Base-by-base conservation (phyloP, 2,888 invertebrate species). In the Aspidiotus destructor region DNA sequence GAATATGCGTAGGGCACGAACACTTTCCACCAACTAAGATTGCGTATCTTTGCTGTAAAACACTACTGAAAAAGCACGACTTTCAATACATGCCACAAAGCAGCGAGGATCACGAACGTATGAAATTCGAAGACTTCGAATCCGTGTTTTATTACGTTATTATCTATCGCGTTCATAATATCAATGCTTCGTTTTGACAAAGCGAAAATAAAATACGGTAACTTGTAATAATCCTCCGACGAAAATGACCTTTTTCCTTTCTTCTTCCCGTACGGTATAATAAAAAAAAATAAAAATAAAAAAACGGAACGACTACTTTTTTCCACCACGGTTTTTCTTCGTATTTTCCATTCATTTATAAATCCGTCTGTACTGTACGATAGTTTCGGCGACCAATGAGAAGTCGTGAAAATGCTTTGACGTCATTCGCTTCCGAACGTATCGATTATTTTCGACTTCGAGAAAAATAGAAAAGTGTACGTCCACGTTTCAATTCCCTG, bases 321-420 rank as follows among this genome's bases (percentile, higher is more conserved):
- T 28, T 28, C 28, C 28, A 28, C 48, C 57, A 57, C 65, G 65
- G 48, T 65, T 65, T 65, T 55, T 57, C 48, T 55, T 65, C 28
- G 28, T 28, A 28, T 28, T 28, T 28, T 28, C 28, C 65, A 65
- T 65, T 65, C 65, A 65, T 65, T 42, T 57, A 57, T 16, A 40
- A 57, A 57, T 57, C 44, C 57, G 57, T 65, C 65, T 42, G 57
- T 58, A 65, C 65, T 48, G 65, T 65, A 48, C 65, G 65, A 65
- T 65, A 58, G 65, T 65, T 65, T 42, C 57, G 28, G 57, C 65
- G 65, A 65, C 65, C 65, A 65, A 65, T 65, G 57, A 65, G 58
- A 65, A 65, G 65, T 65, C 44, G 55, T 65, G 65, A 65, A 65
- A 65, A 65, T 42, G 28, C 48, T 65, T 65, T 65, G 65, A 65